Base-by-base conservation (phyloP, 2,797 vertebrate genomes). In the Loris lydekkerianus region DNA sequence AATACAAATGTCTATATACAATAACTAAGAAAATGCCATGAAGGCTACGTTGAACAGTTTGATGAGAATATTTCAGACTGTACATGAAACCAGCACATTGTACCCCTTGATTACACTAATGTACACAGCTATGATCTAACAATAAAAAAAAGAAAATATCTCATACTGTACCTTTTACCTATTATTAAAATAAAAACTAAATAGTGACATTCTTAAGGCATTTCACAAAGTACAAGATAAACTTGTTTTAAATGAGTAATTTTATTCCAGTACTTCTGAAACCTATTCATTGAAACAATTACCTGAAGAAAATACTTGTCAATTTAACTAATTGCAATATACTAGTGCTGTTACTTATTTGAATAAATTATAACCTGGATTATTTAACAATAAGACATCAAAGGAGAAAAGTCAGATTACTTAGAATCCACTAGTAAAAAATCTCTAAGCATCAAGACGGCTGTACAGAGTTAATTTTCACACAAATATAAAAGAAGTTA, bases 221-320 rank as follows among this genome's bases (percentile, higher is more conserved):
- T 95, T 97, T 88, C 86, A 95, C 8, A 93, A 97, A 95, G 65
- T 70, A 89, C 2, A 6, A 96, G 93, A 95, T 25, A 96, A 92
- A 98, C 90, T 96, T 98, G 94, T 86, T 96, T 96, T 93, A 95
- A 96, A 91, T 96, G 34, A 96, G 56, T 93, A 98, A 97, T 94
- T 97, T 91, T 49, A 97, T 96, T 97, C 97, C 95, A 97, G 97
- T 98, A 98, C 96, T 81, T 97, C 73, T 95, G 76, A 98, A 98
- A 98, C 40, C 15, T 72, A 72, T 43, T 96, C 83, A 91, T 6
- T 81, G 43, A 49, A 86, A 98, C 97, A 95, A 89, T 43, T 63
- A 29, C n/a, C 23, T 46, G 7, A 43, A 95, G 31, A 97, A 98
- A 97, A 85, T 3, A 72, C 46, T 63, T 70, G 15, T 87, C 80